Evolutionary conservation across 2,888 invertebrate species (phyloP), one percentile per base, ranked within the genome.

Genomic region (Halictus quadricinctus): DNA sequence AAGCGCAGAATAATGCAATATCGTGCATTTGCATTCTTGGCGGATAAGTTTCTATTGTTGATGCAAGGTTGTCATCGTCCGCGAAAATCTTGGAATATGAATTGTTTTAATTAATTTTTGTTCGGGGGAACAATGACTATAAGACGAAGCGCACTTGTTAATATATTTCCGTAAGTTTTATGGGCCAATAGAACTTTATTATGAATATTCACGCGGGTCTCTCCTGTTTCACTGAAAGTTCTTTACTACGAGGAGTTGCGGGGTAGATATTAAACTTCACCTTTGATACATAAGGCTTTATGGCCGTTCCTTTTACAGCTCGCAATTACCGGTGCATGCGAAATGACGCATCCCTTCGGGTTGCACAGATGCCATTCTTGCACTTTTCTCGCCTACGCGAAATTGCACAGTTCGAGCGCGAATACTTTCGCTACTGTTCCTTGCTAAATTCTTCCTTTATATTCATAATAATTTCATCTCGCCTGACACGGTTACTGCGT

Each of bases 251-350:
- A 15, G 25, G 60, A 72, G 18, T 75, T 60, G 78, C n/a, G 66
- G 66, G 36, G 78, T 72, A n/a, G 58, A 78, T 73, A 80, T 84
- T 75, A 80, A 79, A 78, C 74, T 81, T 36, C 64, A 64, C 54
- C 43, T 83, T 70, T 72, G 72, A 78, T 78, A 72, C 77, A n/a
- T 46, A 64, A 77, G 64, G 15, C 70, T 83, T 83, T 70, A 64
- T 58, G 50, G 50, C 74, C 70, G 50, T 75, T 83, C 74, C 74
- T 70, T 82, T 80, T 80, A 80, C 77, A 74, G 41, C 74, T 76
- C 29, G 81, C 79, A 79, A 85, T 85, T 86, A 85, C 74, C 74
- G 58, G 81, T 72, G 81, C 79, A 75, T 80, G 85, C 58, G 46
- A 76, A 85, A 84, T 76, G 79, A 66, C 50, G 70, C 36, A 25